A percentile compares a stretch with the other conserved stretches of the same genome.
Evolutionary conservation across 1,140 invertebrate species (phyloP).

Genomic region (Diprion similis): DNA sequence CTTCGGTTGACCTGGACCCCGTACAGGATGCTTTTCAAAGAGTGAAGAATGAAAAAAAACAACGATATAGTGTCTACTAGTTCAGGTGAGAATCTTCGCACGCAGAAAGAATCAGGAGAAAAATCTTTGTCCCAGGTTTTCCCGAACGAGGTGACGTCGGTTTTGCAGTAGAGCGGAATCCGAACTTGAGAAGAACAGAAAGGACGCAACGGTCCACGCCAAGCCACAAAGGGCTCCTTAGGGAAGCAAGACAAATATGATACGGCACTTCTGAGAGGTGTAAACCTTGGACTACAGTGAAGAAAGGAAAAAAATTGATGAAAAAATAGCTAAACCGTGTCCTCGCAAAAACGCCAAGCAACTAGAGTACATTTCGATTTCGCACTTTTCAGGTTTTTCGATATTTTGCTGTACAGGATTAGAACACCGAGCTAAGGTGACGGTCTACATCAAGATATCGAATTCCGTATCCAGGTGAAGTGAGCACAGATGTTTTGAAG

Average conservation of each 20-base stretch:
- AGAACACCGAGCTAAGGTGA: neutral
- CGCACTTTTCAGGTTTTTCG: neutral
- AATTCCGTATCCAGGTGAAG: neutral
- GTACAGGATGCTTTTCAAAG: neutral
- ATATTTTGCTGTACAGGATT: neutral
- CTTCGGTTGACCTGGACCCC: neutral
- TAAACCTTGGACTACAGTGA: neutral
- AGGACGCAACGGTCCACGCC: slow-evolving; percentile 6
- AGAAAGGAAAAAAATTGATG: neutral
- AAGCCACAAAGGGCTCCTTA: neutral
- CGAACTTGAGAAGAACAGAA: neutral
- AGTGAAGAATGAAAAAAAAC: neutral
- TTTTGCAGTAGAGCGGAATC: neutral
- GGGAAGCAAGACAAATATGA: neutral
- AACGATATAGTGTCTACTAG: neutral
- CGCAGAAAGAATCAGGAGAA: neutral
- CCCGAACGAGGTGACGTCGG: neutral
- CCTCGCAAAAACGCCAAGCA: neutral
- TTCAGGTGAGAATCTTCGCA: neutral
- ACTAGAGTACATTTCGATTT: neutral
- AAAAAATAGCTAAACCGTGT: neutral
- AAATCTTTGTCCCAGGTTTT: neutral
- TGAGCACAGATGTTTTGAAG: too few species aligned
- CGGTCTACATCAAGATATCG: slow-evolving; percentile 1
- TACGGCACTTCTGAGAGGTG: neutral